Evolutionary conservation across 1,140 invertebrate genomes (phyloP), one percentile per base, ranked within the genome.

Genomic region (Ditylenchus dipsaci): DNA sequence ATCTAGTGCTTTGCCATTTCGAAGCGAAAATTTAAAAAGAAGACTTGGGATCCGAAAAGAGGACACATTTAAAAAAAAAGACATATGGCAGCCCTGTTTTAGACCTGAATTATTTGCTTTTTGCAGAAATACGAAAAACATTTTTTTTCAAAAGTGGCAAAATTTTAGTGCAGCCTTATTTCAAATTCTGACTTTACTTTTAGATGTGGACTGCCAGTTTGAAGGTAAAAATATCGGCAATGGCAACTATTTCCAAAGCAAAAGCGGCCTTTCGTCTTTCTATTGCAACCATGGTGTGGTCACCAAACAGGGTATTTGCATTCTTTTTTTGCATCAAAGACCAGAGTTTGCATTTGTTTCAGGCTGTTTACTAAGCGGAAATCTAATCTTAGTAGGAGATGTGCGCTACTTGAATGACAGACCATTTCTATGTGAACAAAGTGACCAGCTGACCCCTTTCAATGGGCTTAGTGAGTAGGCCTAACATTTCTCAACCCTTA

Each of bases 351-450:
- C 3, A 53, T 8, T 21, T 13, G 9, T 15, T 59, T 57, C 47
- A 75, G 73, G 73, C 13, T 75, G 73, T 43, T 67, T 78, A 27
- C 67, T 75, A 19, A 63, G 78, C 23, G 57, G 57, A 0, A 61
- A 73, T 8, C 38, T 75, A 33, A 64, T 76, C n/a, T 43, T 65
- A 33, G 75, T 75, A 9, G 73, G 73, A 0, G 75, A 75, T 59
- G 73, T 78, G 26, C 69, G 60, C 13, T 75, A 75, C 33, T 33
- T 75, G 11, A 47, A 74, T 47, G 73, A 61, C 19, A 47, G 30
- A 23, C 76, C 73, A n/a, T 45, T 68, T 21, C 76, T 78, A 30
- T 75, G 73, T 42, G 75, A 42, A 19, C 65, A 75, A 65, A 67
- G 30, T 19, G 73, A 75, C 62, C 56, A 74, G 19, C 33, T 77